Evolutionary conservation across 2,888 invertebrate species (phyloP), one percentile per base, ranked within the genome.

Genomic region (Sthenelais limicola): DNA sequence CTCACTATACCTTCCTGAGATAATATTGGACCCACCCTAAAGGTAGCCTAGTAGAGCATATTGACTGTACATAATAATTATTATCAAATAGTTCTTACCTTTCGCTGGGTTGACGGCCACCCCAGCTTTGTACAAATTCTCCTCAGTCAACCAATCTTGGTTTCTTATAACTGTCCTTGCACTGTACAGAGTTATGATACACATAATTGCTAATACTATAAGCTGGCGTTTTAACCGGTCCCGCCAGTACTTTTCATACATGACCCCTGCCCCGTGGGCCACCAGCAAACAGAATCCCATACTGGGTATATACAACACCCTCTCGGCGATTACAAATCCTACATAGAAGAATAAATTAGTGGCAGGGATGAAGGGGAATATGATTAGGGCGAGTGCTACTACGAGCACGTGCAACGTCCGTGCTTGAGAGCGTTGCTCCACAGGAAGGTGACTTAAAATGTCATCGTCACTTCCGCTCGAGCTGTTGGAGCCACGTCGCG

Each of bases 311-410:
- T 98, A 98, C 78, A 98, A 91, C 79, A 98, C 93, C 78, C 98
- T 91, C 89, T 98, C 98, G 74, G 98, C 98, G 72, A 98, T 94
- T 80, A 98, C 98, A 89, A 98, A 98, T 67, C 98, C 98, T 75
- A 98, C 98, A 89, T 98, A 97, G 90, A 97, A 97, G 89, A 98
- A 93, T 82, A 97, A 90, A 91, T 98, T 98, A 82, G 95, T 94
- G 77, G 98, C 97, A 78, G 97, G 98, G 84, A 98, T 91, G 90
- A 97, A 98, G 76, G 98, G 97, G 81, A 98, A 90, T 80, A 94
- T 92, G 86, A 97, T 91, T 85, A 98, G 92, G 87, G 94, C 89
- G 80, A 93, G 86, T 0, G 84, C 81, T 47, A 87, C 72, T 58
- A 84, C 79, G 28, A 83, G 73, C 70, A 73, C 51, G 26, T 74